Evolutionary conservation across 2,888 invertebrate species (phyloP).

Genomic region (Nephrotoma flavescens): DNA sequence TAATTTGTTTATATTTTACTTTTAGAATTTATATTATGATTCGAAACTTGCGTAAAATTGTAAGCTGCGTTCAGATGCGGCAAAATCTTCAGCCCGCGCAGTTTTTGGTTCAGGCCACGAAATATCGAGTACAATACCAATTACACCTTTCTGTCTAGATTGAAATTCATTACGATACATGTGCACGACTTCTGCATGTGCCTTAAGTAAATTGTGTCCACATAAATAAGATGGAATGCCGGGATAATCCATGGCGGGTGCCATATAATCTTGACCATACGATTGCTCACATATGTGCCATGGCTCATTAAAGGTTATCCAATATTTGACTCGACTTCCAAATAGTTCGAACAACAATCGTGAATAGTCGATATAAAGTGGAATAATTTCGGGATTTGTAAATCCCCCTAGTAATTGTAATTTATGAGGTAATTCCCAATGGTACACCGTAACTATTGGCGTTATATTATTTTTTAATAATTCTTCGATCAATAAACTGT

Average conservation of each 20-base stretch:
- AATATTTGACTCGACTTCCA: slow-evolving; percentile 45
- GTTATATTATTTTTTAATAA: slow-evolving; percentile 43
- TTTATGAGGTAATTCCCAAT: slow-evolving; percentile 54
- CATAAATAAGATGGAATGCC: slow-evolving; percentile 52
- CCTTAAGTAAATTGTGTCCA: slow-evolving; percentile 54
- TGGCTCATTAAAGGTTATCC: slow-evolving; percentile 70
- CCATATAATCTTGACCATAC: slow-evolving; percentile 41
- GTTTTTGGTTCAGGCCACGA: slow-evolving; percentile 45
- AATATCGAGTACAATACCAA: slow-evolving; percentile 45
- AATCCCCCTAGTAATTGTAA: slow-evolving; percentile 53
- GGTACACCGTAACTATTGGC: slow-evolving; percentile 56
- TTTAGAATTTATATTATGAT: neutral
- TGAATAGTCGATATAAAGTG: slow-evolving; percentile 49
- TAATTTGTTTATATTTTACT: neutral
- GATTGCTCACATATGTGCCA: slow-evolving; percentile 33
- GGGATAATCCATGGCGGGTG: slow-evolving; percentile 41
- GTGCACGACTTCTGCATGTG: slow-evolving; percentile 56
- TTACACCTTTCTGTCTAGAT: slow-evolving; percentile 39
- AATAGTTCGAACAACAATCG: slow-evolving; percentile 43
- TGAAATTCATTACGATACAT: slow-evolving; percentile 46
- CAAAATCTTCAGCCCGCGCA: slow-evolving; percentile 36
- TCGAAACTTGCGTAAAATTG: slow-evolving; percentile 39
- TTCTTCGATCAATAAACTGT: slow-evolving; percentile 58
- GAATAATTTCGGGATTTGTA: slow-evolving; percentile 48
- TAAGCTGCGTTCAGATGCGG: slow-evolving; percentile 45